These are phyloP conservation scores for Periophthalmus modestus DNA, from an alignment of 2,113 vertebrate genomes.

Conservation along the genomic window DNA sequence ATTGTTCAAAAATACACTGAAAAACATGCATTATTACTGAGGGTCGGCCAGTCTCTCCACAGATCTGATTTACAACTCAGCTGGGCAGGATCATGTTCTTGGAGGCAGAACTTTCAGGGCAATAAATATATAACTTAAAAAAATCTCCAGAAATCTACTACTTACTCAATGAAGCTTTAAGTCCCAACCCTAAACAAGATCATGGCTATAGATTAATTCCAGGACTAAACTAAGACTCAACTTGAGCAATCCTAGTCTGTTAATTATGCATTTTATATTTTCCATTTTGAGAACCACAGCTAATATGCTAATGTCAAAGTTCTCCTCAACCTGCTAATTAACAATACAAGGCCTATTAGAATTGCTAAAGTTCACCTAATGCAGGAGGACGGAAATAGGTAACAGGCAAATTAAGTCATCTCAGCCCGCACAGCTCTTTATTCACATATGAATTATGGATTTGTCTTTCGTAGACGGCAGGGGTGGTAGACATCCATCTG, in stretches of 20 bases:
- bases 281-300: background rate
- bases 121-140: no score
- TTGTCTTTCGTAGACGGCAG: constrained; percentile 5
- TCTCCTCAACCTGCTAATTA: constrained; percentile 5
- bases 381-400: constrained; percentile 8
- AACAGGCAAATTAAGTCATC: constrained; percentile 7
- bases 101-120: no score
- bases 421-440: constrained; percentile 1
- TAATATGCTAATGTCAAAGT: constrained; percentile 7
- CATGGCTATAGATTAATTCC: background rate
- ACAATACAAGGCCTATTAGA: constrained; percentile 7
- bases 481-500: constrained; percentile 9
- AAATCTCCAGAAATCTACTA: no score
- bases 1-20: no score
- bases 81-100: no score
- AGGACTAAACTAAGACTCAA: background rate
- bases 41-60: no score
- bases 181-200: no score
- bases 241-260: background rate
- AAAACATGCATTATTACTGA: no score
- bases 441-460: constrained; percentile 10
- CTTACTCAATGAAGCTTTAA: no score
- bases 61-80: no score
- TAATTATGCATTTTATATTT: background rate
- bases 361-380: constrained; percentile 14